Conservation (phyloP, 2,797 vertebrate species). For the Scarus forsteni region DNA sequence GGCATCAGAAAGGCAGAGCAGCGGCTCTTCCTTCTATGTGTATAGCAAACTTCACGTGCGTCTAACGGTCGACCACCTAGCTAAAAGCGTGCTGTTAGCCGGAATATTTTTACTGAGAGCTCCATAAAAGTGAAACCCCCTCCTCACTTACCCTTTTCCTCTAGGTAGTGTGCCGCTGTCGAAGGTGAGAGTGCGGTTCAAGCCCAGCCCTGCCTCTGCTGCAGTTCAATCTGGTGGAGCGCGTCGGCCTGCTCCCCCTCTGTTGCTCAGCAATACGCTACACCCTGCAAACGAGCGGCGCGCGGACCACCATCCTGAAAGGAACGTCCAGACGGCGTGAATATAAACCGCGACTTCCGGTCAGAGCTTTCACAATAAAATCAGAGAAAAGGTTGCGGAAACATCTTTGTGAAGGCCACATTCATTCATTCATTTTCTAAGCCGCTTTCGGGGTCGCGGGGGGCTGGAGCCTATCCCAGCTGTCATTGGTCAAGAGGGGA, state of each 20-base stretch:
- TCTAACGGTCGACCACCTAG: conserved; percentile 11
- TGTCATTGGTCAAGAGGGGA: too few relatives aligned
- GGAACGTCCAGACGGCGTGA: background rate
- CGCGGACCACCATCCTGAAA: conserved; percentile 14
- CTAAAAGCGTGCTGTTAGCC: background rate
- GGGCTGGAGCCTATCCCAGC: too few relatives aligned
- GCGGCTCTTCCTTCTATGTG: conserved; percentile 9
- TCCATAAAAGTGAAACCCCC: conserved; percentile 18
- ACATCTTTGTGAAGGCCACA: too few relatives aligned
- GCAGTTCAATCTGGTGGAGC: conserved; percentile 49
- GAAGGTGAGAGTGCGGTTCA: conserved; percentile 22
- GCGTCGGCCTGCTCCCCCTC: conserved; percentile 62
- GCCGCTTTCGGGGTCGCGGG: too few relatives aligned
- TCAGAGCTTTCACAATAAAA: conserved; percentile 54
- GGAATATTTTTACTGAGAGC: background rate
- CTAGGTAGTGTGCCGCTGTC: conserved; percentile 31
- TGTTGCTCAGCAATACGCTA: conserved; percentile 68
- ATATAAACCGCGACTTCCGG: conserved; percentile 2
- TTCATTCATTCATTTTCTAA: too few relatives aligned
- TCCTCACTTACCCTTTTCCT: conserved; percentile 60
- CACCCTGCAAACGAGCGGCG: conserved; percentile 46
- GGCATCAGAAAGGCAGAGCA: conserved; percentile 36
- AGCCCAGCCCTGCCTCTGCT: conserved; percentile 71
- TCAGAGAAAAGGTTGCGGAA: too few relatives aligned
- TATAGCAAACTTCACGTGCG: conserved; percentile 45